A percentile compares a stretch with the other conserved stretches of the same genome.
Evolutionary conservation across 2,113 vertebrate genomes (phyloP).

Genomic region (Atlantisia rogersi): DNA sequence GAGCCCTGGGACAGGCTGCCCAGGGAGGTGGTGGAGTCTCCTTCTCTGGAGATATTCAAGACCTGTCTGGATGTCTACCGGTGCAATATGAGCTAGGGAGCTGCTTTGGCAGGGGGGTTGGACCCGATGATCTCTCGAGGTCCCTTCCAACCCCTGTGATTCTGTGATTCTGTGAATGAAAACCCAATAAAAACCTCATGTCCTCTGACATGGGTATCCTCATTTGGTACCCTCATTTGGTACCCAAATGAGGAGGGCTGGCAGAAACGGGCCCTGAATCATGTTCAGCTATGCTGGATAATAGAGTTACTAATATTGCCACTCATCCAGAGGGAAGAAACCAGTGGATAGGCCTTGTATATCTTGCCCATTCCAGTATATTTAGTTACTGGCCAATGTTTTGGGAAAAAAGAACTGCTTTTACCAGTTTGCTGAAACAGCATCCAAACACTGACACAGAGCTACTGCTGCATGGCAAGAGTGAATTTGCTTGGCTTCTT

Average conservation of each 20-base stretch:
- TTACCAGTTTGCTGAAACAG: not conserved
- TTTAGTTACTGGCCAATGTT: not conserved
- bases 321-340: not conserved
- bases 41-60: too few relatives aligned
- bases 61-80: too few relatives aligned
- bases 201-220: not conserved
- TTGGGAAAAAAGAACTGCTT: not conserved
- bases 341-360: not conserved
- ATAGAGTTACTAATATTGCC: not conserved
- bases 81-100: too few relatives aligned
- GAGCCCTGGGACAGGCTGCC: too few relatives aligned
- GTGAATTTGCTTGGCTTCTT: not conserved
- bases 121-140: too few relatives aligned
- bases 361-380: not conserved
- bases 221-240: not conserved
- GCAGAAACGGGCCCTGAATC: not conserved
- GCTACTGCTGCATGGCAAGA: not conserved
- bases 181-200: not conserved
- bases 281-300: not conserved
- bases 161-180: not conserved
- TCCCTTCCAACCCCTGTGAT: too few relatives aligned
- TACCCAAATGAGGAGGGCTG: not conserved
- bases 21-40: too few relatives aligned
- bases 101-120: too few relatives aligned
- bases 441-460: not conserved